These are phyloP conservation scores for Corythaeola cristata DNA, from an alignment of 2,113 vertebrate genomes.

Conservation along the genomic window DNA sequence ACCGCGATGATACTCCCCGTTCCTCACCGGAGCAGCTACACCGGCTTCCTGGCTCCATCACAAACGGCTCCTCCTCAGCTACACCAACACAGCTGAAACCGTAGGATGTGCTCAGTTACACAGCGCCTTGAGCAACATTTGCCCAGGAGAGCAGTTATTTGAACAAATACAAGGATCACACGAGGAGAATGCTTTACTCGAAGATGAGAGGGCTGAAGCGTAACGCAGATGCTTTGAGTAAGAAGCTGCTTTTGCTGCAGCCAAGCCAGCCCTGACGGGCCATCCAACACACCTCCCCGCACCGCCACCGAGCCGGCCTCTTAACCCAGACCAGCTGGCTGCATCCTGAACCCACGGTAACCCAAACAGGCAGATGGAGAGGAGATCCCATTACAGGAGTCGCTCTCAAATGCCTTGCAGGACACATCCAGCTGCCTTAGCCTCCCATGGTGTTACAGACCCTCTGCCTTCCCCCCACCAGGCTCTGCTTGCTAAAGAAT, in stretches of 20 bases:
- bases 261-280: neutral
- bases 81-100: neutral
- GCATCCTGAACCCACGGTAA: neutral
- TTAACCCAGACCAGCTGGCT: neutral
- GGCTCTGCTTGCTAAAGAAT: neutral
- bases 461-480: neutral
- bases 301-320: neutral
- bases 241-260: neutral
- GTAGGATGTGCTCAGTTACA: neutral
- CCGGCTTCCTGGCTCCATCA: neutral
- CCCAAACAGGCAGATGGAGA: neutral
- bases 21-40: neutral
- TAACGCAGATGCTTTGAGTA: neutral
- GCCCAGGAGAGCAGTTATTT: neutral
- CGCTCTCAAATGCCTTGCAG: neutral
- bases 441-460: neutral
- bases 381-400: neutral
- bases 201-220: neutral
- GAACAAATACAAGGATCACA: neutral
- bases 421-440: neutral
- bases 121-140: neutral
- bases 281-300: fast-evolving
- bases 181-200: neutral
- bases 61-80: neutral
- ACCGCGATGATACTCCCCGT: neutral